Conservation (phyloP, 2,888 invertebrate species). For the Plagodis dolabraria region DNA sequence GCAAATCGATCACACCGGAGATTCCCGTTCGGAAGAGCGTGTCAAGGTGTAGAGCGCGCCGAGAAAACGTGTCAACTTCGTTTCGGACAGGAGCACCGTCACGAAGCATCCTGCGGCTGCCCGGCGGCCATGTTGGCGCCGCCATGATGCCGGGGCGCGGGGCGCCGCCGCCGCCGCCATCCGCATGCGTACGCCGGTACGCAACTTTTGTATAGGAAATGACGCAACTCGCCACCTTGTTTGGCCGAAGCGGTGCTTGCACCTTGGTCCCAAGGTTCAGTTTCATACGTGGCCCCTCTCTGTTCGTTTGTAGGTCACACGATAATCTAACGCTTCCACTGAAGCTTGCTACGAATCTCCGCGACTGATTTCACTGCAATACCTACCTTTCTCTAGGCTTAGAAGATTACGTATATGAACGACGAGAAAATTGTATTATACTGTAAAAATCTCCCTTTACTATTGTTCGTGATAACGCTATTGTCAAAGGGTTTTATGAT, state of each 20-base stretch:
- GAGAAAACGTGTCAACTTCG: slow-evolving; percentile 73
- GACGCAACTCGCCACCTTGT: slow-evolving; percentile 64
- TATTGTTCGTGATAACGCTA: slow-evolving; percentile 37
- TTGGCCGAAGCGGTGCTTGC: slow-evolving; percentile 59
- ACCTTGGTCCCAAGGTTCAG: slow-evolving; percentile 55
- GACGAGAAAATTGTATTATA: slow-evolving; percentile 45
- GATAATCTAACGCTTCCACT: slow-evolving; percentile 68
- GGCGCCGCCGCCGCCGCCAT: slow-evolving; percentile 75
- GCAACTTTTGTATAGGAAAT: slow-evolving; percentile 68
- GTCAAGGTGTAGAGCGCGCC: slow-evolving; percentile 69
- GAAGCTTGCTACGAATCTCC: slow-evolving; percentile 77
- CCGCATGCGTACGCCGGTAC: slow-evolving; percentile 83
- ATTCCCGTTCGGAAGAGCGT: slow-evolving; percentile 65
- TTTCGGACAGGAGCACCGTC: slow-evolving; percentile 74
- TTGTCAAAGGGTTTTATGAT: slow-evolving; percentile 33
- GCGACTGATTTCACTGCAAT: slow-evolving; percentile 74
- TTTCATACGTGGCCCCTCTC: slow-evolving; percentile 53
- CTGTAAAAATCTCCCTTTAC: slow-evolving; percentile 38
- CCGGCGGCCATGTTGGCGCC: slow-evolving; percentile 84
- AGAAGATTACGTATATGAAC: slow-evolving; percentile 50
- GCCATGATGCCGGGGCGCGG: slow-evolving; percentile 83
- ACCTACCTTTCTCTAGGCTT: slow-evolving; percentile 52
- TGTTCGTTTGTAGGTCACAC: slow-evolving; percentile 79
- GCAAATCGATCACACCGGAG: slow-evolving; percentile 68
- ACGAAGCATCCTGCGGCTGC: slow-evolving; percentile 81